Conservation (phyloP, 2,797 vertebrate species). For the Delichon dasypus region DNA sequence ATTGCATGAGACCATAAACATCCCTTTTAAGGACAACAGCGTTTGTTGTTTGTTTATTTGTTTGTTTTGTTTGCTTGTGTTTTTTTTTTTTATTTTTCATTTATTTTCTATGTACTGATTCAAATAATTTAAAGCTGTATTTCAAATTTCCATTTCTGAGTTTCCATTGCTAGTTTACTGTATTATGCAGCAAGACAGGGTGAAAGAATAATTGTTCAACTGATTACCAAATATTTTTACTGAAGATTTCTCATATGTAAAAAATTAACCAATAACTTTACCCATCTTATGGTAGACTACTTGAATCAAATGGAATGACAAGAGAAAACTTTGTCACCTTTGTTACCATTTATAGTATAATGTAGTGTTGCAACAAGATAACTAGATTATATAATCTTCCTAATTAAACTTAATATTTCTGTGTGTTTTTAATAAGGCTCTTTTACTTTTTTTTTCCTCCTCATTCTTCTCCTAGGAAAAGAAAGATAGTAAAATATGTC, state of each 20-base stretch:
- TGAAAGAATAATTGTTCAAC: not conserved
- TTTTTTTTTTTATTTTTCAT: not conserved
- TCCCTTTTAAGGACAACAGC: not conserved
- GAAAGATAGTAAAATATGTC: not conserved
- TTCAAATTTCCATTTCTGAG: not conserved
- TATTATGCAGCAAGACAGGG: not conserved
- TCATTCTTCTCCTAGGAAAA: not conserved
- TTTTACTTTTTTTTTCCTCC: not conserved
- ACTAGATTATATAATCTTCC: not conserved
- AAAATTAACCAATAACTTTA: not conserved
- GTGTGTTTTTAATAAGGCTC: not conserved
- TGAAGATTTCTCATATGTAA: not conserved
- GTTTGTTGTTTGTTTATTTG: too few species aligned
- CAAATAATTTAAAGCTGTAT: not conserved
- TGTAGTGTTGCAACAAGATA: not conserved
- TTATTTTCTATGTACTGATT: not conserved
- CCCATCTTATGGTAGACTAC: not conserved
- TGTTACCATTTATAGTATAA: not conserved
- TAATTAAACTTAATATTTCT: not conserved
- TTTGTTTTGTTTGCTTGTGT: too few species aligned
- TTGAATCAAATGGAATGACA: not conserved
- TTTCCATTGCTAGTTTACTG: not conserved
- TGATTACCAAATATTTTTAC: not conserved
- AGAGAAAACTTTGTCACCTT: not conserved
- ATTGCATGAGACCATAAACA: not conserved